phyloP scores from a whole-genome alignment of 92 coral and sea anemone genomes.

The Epizoanthus ramosus region DNA sequence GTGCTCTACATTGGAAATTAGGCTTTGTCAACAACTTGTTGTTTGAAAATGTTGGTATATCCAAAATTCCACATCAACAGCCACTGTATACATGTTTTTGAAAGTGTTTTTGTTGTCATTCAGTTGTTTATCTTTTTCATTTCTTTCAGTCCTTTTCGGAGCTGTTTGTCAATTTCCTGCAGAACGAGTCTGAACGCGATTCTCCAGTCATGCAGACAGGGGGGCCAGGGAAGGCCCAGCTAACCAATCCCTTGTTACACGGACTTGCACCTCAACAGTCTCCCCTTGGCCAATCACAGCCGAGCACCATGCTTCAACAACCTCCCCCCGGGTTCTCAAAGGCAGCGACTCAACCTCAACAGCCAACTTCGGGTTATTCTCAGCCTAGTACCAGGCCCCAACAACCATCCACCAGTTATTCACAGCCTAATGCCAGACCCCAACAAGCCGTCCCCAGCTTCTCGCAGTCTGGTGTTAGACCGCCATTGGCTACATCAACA shows the following conservation, averaged over 20 bases:
- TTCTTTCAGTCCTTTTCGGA: conserved; percentile 82
- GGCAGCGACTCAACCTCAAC: conserved; percentile 15
- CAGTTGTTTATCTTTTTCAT: not conserved
- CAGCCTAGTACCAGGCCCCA: not conserved
- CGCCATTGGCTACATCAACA: not conserved
- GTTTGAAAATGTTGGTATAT: too few species aligned
- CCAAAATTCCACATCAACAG: too few species aligned
- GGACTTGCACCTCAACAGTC: conserved; percentile 71
- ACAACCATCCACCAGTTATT: too few species aligned
- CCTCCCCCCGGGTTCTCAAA: not conserved
- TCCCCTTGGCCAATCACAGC: conserved; percentile 48
- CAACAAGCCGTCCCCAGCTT: too few species aligned
- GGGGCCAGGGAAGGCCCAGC: conserved; percentile 24
- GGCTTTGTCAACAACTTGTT: too few species aligned
- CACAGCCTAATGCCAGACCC: too few species aligned
- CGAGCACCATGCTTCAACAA: not conserved
- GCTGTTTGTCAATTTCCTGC: conserved; percentile 93
- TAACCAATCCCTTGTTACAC: conserved; percentile 71
- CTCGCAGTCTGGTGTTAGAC: too few species aligned
- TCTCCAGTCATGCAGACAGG: conserved; percentile 49
- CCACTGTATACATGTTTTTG: not conserved
- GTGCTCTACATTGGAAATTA: too few species aligned
- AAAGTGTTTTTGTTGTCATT: not conserved
- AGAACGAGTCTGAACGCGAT: conserved; percentile 84
- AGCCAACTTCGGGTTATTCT: not conserved